phyloP scores from a whole-genome alignment of 2,797 vertebrate species.

The Adrianichthys oophorus region DNA sequence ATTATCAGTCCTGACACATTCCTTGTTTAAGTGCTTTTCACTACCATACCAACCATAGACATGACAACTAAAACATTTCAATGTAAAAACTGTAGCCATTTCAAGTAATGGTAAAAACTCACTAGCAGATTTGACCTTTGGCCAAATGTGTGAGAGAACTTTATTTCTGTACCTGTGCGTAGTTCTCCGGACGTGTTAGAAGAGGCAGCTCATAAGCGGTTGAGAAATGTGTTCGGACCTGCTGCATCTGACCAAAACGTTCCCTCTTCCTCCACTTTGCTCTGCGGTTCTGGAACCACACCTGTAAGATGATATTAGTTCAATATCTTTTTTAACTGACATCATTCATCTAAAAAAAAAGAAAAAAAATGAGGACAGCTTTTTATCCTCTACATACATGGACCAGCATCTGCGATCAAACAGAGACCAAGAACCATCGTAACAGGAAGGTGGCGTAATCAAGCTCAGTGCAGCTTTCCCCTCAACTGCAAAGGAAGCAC shows the following conservation, averaged over 20 bases:
- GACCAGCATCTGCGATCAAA: neutral
- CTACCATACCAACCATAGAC: too few species aligned
- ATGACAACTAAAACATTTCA: too few species aligned
- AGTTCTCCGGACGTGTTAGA: constrained; percentile 95
- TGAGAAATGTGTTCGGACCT: constrained; percentile 98
- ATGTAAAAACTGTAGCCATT: too few species aligned
- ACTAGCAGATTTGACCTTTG: neutral
- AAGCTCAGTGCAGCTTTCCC: constrained; percentile 10
- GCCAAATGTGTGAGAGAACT: neutral
- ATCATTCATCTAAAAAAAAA: neutral
- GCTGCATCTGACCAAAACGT: constrained; percentile 99
- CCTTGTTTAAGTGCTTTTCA: too few species aligned
- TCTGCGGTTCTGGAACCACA: constrained; percentile 98
- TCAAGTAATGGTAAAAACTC: too few species aligned
- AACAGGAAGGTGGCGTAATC: neutral
- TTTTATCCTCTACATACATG: constrained; percentile 11
- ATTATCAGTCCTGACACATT: too few species aligned
- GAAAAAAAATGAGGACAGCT: neutral
- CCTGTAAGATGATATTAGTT: constrained; percentile 70
- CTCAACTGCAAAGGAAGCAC: constrained; percentile 29
- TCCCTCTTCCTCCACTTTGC: constrained; percentile 98
- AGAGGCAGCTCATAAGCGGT: constrained; percentile 94
- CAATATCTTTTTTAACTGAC: constrained; percentile 1
- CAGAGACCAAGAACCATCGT: constrained; percentile 4
- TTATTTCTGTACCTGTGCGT: constrained; percentile 87